Conservation (phyloP, 1,140 invertebrate species). For the Drosophila eugracilis region DNA sequence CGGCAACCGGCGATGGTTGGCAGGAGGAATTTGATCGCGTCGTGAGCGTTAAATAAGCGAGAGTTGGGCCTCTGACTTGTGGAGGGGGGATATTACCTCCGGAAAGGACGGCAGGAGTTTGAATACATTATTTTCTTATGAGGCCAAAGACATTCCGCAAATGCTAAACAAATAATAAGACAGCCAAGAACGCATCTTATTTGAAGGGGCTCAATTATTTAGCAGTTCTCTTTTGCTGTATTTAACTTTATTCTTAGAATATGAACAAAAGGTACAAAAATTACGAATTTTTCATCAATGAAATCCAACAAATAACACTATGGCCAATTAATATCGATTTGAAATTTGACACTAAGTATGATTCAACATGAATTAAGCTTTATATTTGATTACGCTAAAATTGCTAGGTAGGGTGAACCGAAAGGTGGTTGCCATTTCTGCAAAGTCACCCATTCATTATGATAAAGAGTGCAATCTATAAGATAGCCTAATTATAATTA, state of each 20-base stretch:
- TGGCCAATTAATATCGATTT: neutral
- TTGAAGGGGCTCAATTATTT: slow-evolving; percentile 18
- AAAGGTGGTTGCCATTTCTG: too few species aligned
- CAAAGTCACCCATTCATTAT: too few species aligned
- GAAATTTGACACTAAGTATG: too few species aligned
- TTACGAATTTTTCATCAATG: neutral
- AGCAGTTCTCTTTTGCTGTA: neutral
- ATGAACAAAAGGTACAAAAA: neutral
- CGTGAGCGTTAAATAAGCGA: slow-evolving; percentile 45
- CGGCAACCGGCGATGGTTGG: slow-evolving; percentile 30
- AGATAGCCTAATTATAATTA: too few species aligned
- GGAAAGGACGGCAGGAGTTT: slow-evolving; percentile 59
- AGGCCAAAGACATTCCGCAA: slow-evolving; percentile 33
- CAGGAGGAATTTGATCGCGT: slow-evolving; percentile 43
- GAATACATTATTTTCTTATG: slow-evolving; percentile 52
- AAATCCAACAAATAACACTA: neutral
- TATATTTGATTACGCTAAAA: too few species aligned
- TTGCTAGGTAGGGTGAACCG: too few species aligned
- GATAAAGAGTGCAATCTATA: too few species aligned
- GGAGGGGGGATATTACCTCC: slow-evolving; percentile 41
- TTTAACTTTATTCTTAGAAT: neutral
- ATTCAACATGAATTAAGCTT: too few species aligned
- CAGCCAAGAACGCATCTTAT: slow-evolving; percentile 8
- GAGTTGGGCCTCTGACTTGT: slow-evolving; percentile 29
- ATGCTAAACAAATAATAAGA: slow-evolving; percentile 43